A percentile compares a stretch with the other conserved stretches of the same genome.
Conservation (phyloP, 2,113 vertebrate genomes). For the Dicerorhinus sumatrensis region DNA sequence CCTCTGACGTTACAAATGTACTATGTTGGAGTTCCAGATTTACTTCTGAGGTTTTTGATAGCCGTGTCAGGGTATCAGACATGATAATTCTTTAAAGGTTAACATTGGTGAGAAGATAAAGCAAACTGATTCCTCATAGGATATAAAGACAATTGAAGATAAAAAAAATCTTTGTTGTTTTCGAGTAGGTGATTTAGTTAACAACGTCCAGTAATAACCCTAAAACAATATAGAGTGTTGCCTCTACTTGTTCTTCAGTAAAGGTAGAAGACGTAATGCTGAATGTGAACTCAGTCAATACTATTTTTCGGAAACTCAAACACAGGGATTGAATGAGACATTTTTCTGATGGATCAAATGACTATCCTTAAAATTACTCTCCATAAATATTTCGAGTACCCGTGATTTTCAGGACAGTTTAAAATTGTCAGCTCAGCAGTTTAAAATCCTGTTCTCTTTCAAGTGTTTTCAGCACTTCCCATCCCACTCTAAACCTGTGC, state of each 20-base stretch:
- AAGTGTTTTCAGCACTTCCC: neutral
- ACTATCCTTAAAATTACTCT: neutral
- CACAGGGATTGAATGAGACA: neutral
- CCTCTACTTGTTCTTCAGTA: neutral
- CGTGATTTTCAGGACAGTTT: neutral
- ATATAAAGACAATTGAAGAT: neutral
- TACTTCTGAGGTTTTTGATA: neutral
- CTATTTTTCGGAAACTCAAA: neutral
- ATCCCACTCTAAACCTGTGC: neutral
- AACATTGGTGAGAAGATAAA: neutral
- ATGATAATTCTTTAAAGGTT: neutral
- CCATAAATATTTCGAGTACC: neutral
- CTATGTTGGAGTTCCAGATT: neutral
- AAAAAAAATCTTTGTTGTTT: neutral
- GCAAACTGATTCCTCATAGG: neutral
- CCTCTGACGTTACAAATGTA: neutral
- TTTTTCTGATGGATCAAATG: neutral
- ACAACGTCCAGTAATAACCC: neutral
- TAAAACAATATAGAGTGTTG: neutral
- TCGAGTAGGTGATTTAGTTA: neutral
- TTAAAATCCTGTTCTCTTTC: neutral
- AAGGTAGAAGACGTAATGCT: neutral
- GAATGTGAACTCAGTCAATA: neutral
- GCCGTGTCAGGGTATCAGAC: neutral
- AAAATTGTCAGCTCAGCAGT: neutral